These are phyloP conservation scores for Phycodurus eques DNA, from an alignment of 2,113 vertebrate species.

Conservation along the genomic window DNA sequence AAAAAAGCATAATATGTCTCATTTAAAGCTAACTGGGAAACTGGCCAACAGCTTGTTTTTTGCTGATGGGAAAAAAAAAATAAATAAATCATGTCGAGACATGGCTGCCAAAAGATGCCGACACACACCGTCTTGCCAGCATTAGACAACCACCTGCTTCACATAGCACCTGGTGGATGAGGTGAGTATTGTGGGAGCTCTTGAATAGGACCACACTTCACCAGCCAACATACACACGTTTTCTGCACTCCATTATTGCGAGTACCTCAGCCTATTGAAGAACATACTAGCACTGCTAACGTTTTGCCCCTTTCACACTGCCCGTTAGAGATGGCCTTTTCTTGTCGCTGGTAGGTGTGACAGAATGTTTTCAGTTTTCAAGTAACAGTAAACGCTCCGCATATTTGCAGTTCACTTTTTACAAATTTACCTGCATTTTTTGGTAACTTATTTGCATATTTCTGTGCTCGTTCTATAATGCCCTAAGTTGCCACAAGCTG, in stretches of 20 bases:
- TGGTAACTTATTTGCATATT: no score
- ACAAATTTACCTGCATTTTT: no score
- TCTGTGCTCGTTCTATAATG: no score
- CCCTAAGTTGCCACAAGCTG: no score
- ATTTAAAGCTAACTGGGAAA: no score
- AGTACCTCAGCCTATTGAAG: neutral
- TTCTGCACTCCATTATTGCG: neutral
- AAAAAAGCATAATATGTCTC: no score
- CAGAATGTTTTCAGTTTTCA: neutral
- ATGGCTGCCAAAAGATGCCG: neutral
- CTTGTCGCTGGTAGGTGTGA: no score
- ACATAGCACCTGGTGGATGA: no score
- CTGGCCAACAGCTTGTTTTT: neutral
- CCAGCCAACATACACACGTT: neutral
- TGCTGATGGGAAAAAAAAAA: neutral
- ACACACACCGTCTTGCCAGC: neutral
- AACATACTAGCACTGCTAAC: neutral
- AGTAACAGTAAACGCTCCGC: neutral
- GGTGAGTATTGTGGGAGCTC: neutral
- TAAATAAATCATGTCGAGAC: neutral
- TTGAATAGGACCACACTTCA: neutral
- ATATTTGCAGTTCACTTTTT: no score
- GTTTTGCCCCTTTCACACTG: neutral
- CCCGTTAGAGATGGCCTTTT: neutral
- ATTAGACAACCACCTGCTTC: neutral